phyloP scores from a whole-genome alignment of 2,888 invertebrate genomes.

The Ornithoptera priamus region DNA sequence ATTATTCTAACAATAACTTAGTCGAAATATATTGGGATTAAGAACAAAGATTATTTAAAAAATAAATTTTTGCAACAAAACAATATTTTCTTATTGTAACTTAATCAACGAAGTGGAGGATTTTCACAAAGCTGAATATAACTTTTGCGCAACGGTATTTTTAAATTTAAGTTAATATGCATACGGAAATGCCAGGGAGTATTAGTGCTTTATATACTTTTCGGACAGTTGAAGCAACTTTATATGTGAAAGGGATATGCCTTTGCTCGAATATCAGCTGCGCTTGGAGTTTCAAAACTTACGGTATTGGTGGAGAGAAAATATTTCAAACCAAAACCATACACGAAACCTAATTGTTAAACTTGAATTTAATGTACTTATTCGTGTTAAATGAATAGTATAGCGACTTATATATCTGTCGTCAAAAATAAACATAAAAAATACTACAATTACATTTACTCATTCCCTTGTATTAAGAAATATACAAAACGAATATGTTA shows the following conservation, averaged over 20 bases:
- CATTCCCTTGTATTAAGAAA: no score
- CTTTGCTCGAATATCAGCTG: slow-evolving; percentile 11
- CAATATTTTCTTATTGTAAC: not conserved
- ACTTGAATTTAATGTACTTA: no score
- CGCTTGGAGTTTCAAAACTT: slow-evolving; percentile 3
- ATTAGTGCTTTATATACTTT: slow-evolving; percentile 1
- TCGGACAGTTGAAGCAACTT: slow-evolving; percentile 5
- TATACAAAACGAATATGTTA: no score
- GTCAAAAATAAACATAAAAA: no score
- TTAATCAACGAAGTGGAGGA: not conserved
- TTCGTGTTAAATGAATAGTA: no score
- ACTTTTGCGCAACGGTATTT: slow-evolving; percentile 1
- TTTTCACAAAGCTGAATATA: not conserved
- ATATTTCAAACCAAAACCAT: not conserved
- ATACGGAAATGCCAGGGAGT: not conserved
- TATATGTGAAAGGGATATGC: slow-evolving; percentile 15
- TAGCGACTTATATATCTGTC: no score
- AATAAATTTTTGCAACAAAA: not conserved
- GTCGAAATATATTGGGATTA: no score
- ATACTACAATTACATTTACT: no score
- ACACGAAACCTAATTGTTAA: not conserved
- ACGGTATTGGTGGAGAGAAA: not conserved
- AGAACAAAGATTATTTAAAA: not conserved
- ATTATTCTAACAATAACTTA: no score
- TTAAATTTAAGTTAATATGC: slow-evolving; percentile 5